These are phyloP conservation scores for Phyllotis vaccarum DNA, from an alignment of 2,797 vertebrate genomes.

Conservation along the genomic window DNA sequence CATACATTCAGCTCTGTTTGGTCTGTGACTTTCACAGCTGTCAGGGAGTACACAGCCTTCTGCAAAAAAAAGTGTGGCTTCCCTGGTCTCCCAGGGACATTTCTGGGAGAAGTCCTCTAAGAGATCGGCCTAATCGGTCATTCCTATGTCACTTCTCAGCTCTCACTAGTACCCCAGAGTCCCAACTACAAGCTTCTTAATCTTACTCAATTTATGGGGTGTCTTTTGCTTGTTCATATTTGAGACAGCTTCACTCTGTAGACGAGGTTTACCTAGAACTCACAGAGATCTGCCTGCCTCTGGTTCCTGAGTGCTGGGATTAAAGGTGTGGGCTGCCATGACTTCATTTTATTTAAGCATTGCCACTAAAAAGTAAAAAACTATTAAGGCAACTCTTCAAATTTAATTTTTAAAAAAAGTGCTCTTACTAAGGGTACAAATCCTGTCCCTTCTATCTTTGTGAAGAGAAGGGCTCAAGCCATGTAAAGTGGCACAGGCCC, in stretches of 20 bases:
- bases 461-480: neutral
- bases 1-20: accelerated
- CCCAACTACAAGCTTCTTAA: neutral
- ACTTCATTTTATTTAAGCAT: neutral
- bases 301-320: neutral
- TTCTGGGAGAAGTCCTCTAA: no score
- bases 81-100: neutral
- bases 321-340: neutral
- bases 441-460: neutral
- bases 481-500: neutral
- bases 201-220: neutral
- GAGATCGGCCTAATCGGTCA: accelerated
- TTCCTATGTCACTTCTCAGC: accelerated
- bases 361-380: neutral
- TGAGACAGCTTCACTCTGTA: neutral
- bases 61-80: no score
- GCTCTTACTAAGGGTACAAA: accelerated
- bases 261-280: neutral
- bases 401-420: accelerated
- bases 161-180: accelerated
- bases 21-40: accelerated
- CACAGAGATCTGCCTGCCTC: neutral
- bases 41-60: accelerated
- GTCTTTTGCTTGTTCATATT: neutral
- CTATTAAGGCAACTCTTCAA: neutral